phyloP scores from a whole-genome alignment of 2,113 vertebrate genomes.

The Orthochromis malagaraziensis region DNA sequence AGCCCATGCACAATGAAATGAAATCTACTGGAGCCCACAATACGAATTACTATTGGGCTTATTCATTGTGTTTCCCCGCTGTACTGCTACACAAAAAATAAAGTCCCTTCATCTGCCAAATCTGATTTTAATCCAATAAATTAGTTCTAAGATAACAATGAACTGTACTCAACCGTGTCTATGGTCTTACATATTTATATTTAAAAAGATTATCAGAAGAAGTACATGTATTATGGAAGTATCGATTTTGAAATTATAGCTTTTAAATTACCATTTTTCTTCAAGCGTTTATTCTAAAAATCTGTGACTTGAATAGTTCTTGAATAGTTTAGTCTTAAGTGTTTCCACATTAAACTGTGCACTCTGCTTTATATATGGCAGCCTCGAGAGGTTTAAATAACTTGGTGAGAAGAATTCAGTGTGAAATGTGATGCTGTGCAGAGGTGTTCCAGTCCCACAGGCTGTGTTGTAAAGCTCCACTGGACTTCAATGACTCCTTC shows the following conservation, averaged over 20 bases:
- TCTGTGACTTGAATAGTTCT: background rate
- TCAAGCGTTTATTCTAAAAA: background rate
- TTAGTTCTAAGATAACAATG: background rate
- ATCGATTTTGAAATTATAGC: background rate
- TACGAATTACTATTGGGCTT: background rate
- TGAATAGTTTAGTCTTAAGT: background rate
- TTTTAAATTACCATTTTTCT: background rate
- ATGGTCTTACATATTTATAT: background rate
- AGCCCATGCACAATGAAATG: background rate
- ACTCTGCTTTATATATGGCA: background rate
- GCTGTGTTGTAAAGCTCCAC: constrained; percentile 16
- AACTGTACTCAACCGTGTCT: background rate
- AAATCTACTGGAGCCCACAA: background rate
- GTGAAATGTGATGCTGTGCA: constrained; percentile 48
- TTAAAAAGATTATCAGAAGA: background rate
- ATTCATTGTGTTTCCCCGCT: background rate
- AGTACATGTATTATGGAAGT: background rate
- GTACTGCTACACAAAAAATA: background rate
- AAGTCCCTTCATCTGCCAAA: background rate
- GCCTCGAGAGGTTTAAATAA: constrained; percentile 13
- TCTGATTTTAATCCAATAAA: background rate
- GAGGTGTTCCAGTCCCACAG: constrained; percentile 42
- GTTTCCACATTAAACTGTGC: background rate
- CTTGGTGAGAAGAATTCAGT: constrained; percentile 29
- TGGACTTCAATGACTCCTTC: constrained; percentile 16